Evolutionary conservation across 2,888 invertebrate species (phyloP), one percentile per base, ranked within the genome.

Genomic region (Eledone cirrhosa): DNA sequence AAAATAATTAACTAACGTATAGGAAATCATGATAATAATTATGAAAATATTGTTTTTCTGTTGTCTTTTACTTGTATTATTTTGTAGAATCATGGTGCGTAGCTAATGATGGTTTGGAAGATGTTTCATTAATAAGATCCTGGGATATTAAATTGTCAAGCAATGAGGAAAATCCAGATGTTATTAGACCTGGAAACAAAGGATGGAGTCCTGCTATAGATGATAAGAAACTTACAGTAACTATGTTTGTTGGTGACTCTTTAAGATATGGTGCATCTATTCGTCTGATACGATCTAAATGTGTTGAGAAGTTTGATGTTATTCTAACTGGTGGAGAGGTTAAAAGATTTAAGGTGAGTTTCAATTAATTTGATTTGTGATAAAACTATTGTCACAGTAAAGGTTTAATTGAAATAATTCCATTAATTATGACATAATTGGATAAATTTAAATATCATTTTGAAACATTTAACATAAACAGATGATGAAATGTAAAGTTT

Each of bases 81-180:
- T 8, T 67, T 67, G 7, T 22, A 67, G 67, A 27, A 3, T 67
- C 67, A 19, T 67, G 27, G 29, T 67, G 67, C 27, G 67, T 67
- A 29, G 19, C 19, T 19, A 27, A 29, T 31, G 67, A 67, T 67
- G 67, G 67, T 31, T 0, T 72, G 41, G 72, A 31, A 41, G 72
- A 72, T 72, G 8, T 31, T 22, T 72, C 72, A 2, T 72, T 72
- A 14, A 33, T 72, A n/a, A 72, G 72, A n/a, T 14, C 31, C n/a
- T 72, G 72, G 72, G 33, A 33, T 7, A 72, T 72, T 33, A 24
- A 72, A n/a, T 31, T 72, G 33, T 72, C 72, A 8, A 72, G 72
- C 41, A 72, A 72, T 72, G 72, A 72, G n/a, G 72, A 72, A 33
- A 8, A 33, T 33, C 31, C 31, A 29, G 72, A 31, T 72, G 72